A percentile compares a stretch with the other conserved stretches of the same genome.
These are phyloP conservation scores for Entomobrya proxima DNA, from an alignment of 2,888 invertebrate genomes.

Conservation along the genomic window DNA sequence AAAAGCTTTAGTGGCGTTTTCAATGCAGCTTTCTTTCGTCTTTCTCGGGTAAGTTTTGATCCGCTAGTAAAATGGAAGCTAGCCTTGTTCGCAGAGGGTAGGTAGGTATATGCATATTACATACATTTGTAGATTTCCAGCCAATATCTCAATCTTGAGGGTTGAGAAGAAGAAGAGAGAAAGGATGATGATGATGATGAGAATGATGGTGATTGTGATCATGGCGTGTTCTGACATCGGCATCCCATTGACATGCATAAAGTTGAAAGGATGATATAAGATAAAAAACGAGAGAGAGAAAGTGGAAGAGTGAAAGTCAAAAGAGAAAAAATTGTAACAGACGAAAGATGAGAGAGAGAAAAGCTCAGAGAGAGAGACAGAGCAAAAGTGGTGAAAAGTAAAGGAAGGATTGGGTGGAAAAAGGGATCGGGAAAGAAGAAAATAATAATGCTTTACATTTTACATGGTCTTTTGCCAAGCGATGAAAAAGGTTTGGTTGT, in stretches of 20 bases:
- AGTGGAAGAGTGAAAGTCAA: conserved; percentile 24
- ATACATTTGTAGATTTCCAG: too few species aligned
- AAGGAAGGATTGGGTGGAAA: not conserved
- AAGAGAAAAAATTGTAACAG: not conserved
- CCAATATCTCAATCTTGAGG: conserved; percentile 56
- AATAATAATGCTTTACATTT: not conserved
- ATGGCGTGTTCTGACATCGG: conserved; percentile 48
- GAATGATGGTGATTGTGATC: conserved; percentile 44
- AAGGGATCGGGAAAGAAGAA: not conserved
- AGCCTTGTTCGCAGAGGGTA: too few species aligned
- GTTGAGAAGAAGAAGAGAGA: too few species aligned
- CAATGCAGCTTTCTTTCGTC: not conserved
- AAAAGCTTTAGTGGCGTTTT: not conserved
- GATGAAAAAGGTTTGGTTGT: too few species aligned
- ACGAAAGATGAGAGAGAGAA: conserved; percentile 7
- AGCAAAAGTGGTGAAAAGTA: conserved; percentile 11
- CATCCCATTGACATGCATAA: conserved; percentile 51
- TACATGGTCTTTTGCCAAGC: too few species aligned
- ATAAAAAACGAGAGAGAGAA: too few species aligned
- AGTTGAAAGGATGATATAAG: conserved; percentile 45
- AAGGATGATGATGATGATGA: too few species aligned
- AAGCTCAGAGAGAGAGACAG: not conserved
- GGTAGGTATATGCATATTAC: too few species aligned
- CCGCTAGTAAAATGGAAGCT: too few species aligned
- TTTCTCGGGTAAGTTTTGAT: too few species aligned